phyloP scores from a whole-genome alignment of 2,113 vertebrate species.

The Lontra canadensis region DNA sequence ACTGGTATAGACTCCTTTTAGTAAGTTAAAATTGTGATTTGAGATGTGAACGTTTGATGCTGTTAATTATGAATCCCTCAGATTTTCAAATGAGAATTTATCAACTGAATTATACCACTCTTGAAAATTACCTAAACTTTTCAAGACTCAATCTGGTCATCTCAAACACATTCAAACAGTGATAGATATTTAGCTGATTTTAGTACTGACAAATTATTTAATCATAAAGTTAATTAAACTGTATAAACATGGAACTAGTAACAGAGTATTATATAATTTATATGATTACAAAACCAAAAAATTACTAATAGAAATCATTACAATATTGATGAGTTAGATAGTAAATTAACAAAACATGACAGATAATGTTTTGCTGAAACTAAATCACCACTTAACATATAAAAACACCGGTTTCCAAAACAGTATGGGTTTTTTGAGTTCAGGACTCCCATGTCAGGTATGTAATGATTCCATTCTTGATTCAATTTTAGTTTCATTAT shows the following conservation, averaged over 20 bases:
- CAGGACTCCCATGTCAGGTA: neutral
- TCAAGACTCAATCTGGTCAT: neutral
- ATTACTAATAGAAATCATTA: neutral
- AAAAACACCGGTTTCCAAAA: neutral
- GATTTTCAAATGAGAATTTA: slow-evolving; percentile 5
- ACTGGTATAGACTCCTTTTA: neutral
- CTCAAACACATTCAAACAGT: neutral
- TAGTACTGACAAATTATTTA: neutral
- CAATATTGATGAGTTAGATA: neutral
- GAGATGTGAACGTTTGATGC: neutral
- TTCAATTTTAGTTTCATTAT: slow-evolving; percentile 8
- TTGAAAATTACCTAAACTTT: neutral
- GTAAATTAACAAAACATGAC: neutral
- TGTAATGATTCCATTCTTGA: neutral
- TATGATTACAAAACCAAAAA: neutral
- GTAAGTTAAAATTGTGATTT: neutral
- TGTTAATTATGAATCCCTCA: neutral
- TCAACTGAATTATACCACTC: neutral
- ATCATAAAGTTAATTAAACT: neutral
- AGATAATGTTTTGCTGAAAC: neutral
- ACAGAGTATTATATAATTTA: neutral
- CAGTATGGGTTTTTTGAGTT: neutral
- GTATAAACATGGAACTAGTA: neutral
- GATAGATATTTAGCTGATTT: neutral
- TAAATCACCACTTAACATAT: neutral